Percentiles rank a stretch among this genome's conserved stretches.
Conservation (phyloP, 2,888 invertebrate genomes). For the Marronus borbonicus region DNA sequence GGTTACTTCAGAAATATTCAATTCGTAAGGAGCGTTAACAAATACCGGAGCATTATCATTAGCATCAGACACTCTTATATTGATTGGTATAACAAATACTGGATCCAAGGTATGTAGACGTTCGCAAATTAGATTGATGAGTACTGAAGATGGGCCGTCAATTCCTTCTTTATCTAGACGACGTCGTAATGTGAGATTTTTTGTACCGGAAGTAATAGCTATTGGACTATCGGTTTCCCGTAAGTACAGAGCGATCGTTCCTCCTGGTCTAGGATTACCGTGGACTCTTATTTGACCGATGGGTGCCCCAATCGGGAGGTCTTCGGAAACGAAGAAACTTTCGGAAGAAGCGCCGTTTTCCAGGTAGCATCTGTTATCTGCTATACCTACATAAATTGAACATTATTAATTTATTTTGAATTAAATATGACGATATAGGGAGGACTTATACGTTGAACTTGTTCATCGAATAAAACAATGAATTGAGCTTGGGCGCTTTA, state of each 20-base stretch:
- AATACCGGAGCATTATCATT: conserved; percentile 93
- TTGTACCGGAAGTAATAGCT: conserved; percentile 82
- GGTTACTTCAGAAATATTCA: conserved; percentile 88
- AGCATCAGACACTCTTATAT: conserved; percentile 90
- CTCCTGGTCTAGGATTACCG: conserved; percentile 83
- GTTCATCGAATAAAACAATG: no score
- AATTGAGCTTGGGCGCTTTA: no score
- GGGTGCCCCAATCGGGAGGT: conserved; percentile 83
- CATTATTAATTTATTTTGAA: background rate
- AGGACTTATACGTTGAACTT: no score
- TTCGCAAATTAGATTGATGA: conserved; percentile 90
- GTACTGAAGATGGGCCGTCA: conserved; percentile 87
- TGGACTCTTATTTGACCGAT: conserved; percentile 86
- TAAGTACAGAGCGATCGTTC: conserved; percentile 85
- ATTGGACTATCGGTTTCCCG: conserved; percentile 88
- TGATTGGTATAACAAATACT: conserved; percentile 86
- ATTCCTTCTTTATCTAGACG: conserved; percentile 89
- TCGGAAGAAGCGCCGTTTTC: conserved; percentile 93
- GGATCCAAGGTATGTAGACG: conserved; percentile 78
- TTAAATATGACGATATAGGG: no score
- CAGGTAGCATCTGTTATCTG: conserved; percentile 91
- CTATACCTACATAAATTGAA: conserved; percentile 73
- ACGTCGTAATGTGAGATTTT: conserved; percentile 85
- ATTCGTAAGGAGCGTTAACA: conserved; percentile 84
- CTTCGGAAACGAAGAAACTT: conserved; percentile 92